A percentile compares a stretch with the other conserved stretches of the same genome.
phyloP scores from a whole-genome alignment of 2,797 vertebrate species.

The Arremon brunneinucha region DNA sequence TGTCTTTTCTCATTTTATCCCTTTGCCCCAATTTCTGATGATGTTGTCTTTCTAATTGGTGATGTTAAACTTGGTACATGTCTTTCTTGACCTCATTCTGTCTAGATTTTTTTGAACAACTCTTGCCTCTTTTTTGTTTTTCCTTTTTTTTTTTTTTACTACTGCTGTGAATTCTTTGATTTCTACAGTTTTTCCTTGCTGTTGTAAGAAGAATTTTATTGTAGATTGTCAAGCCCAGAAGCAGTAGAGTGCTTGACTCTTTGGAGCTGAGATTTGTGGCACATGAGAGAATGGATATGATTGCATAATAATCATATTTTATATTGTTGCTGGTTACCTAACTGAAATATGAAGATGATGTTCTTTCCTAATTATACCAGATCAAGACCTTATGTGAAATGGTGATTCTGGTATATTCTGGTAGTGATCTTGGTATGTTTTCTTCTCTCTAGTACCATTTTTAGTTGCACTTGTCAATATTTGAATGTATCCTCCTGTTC shows the following conservation, averaged over 20 bases:
- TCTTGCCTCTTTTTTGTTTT: neutral
- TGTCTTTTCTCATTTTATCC: neutral
- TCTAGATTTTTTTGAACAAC: neutral
- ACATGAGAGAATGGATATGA: neutral
- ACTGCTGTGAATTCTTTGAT: neutral
- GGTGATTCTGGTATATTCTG: neutral
- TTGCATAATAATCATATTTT: neutral
- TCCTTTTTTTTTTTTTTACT: neutral
- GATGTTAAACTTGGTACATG: neutral
- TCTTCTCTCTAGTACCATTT: neutral
- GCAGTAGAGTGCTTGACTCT: neutral
- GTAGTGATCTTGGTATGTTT: neutral
- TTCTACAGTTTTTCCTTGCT: neutral
- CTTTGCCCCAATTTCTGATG: neutral
- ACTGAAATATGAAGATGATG: neutral
- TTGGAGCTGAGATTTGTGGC: neutral
- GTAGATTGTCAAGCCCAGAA: neutral
- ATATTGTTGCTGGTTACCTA: neutral
- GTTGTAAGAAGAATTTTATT: neutral
- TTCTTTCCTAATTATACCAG: neutral
- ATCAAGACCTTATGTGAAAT: neutral
- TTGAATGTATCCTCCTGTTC: neutral
- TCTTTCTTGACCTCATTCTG: slow-evolving; percentile 16
- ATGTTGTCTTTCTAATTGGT: neutral
- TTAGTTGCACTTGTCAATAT: neutral